Base-by-base conservation (phyloP, 2,888 invertebrate genomes). In the Hydrotaea cyrtoneurina region DNA sequence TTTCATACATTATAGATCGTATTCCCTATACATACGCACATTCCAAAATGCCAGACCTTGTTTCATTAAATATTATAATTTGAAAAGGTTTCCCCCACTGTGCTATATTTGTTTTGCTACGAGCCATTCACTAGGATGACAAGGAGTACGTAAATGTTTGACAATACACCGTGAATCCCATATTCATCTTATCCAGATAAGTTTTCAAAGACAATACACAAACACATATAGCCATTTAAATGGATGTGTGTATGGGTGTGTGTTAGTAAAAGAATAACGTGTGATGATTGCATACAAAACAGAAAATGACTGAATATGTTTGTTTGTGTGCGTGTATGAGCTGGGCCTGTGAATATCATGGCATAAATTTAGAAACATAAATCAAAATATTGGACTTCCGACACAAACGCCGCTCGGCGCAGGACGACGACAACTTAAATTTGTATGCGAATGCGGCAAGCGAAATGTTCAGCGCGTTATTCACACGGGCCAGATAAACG, bases 311-410 rank as follows among this genome's bases (percentile, higher is more conserved):
- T 71, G 50, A 11, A 13, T 53, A n/a, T n/a, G n/a, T n/a, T n/a
- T n/a, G n/a, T n/a, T n/a, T n/a, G 50, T 50, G 39, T 77, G 21
- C 72, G 31, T 57, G 26, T n/a, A n/a, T n/a, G n/a, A n/a, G n/a
- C n/a, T n/a, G 31, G 31, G 50, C 31, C 17, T 3, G 64, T 50
- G 7, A 0, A 71, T 86, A 79, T 85, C 87, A 86, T 89, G 88
- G 89, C 88, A 89, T 89, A 89, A 90, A 90, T 90, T 91, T 90
- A 87, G 88, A 87, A 88, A 89, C 91, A 92, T 92, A 92, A 92
- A 92, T 92, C 92, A 92, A 92, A 92, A 89, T 89, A 88, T 89
- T 90, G 89, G 88, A 92, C 92, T 91, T 92, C 91, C 92, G 92
- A 90, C 89, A 88, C 77, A 79, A 79, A 76, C 85, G 77, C 77